Conservation (phyloP, 2,888 invertebrate genomes). For the Mamestra brassicae region DNA sequence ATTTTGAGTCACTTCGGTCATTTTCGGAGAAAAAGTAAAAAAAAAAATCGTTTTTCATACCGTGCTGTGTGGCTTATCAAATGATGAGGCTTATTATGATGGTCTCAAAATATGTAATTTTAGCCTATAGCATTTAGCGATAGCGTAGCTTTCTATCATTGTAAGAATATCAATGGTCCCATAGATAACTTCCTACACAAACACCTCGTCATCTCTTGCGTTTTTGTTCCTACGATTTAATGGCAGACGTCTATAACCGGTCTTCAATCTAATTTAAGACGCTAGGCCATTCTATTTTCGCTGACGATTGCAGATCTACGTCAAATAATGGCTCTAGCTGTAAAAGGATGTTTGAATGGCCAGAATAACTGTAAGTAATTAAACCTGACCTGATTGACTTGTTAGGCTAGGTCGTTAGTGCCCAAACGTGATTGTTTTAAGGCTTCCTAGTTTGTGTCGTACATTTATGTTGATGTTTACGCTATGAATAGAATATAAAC, state of each 20-base stretch:
- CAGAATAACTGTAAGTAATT: slow-evolving; percentile 55
- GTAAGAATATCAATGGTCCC: too few relatives aligned
- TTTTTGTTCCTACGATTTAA: slow-evolving; percentile 11
- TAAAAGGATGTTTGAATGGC: slow-evolving; percentile 33
- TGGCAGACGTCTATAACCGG: neutral
- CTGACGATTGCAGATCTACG: slow-evolving; percentile 11
- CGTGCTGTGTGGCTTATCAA: too few relatives aligned
- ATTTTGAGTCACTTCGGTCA: too few relatives aligned
- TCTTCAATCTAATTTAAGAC: slow-evolving; percentile 9
- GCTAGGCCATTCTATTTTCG: slow-evolving; percentile 18
- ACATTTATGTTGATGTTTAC: slow-evolving; percentile 8
- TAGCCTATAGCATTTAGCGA: too few relatives aligned
- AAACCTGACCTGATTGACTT: slow-evolving; percentile 39
- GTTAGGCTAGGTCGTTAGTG: slow-evolving; percentile 46
- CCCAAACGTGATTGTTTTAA: slow-evolving; percentile 43
- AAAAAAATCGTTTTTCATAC: too few relatives aligned
- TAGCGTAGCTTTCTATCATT: too few relatives aligned
- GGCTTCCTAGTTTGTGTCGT: slow-evolving; percentile 21
- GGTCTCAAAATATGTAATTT: too few relatives aligned
- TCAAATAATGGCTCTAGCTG: slow-evolving; percentile 9
- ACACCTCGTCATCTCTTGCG: neutral
- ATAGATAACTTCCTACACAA: neutral
- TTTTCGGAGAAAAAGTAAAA: too few relatives aligned
- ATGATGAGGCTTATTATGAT: too few relatives aligned
- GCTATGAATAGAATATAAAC: slow-evolving; percentile 31